phyloP scores from a whole-genome alignment of 2,113 vertebrate genomes.

The Rhinolophus sinicus region DNA sequence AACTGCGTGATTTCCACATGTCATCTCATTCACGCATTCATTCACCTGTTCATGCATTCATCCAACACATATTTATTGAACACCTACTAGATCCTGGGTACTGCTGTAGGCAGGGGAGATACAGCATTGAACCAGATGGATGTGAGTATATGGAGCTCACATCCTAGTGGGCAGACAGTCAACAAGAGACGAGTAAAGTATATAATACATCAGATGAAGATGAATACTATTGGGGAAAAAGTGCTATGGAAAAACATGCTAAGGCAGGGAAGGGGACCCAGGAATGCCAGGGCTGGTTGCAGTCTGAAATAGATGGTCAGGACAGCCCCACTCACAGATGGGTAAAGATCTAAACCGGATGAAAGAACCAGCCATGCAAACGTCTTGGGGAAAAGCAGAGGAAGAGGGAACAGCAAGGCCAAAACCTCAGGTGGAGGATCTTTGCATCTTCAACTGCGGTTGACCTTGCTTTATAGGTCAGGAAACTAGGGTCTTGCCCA shows the following conservation, averaged over 20 bases:
- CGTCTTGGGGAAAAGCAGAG: background rate
- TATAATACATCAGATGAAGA: fast-evolving
- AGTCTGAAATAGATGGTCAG: background rate
- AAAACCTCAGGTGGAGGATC: background rate
- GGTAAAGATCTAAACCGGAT: background rate
- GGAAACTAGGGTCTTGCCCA: background rate
- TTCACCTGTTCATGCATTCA: background rate
- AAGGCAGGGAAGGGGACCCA: background rate
- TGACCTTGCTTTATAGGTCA: background rate
- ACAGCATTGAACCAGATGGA: background rate
- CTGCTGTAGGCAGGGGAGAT: background rate
- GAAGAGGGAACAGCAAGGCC: background rate
- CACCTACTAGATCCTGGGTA: background rate
- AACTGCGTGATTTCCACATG: background rate
- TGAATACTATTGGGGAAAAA: fast-evolving
- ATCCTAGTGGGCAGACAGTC: background rate
- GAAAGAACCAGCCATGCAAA: background rate
- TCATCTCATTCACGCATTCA: background rate
- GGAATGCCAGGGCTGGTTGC: background rate
- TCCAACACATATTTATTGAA: background rate
- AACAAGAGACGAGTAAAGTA: background rate
- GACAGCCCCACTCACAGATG: background rate
- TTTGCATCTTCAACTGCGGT: background rate
- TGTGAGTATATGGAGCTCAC: background rate
- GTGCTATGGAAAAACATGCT: background rate